Conservation (phyloP, 2,888 invertebrate genomes). For the Rhimphoctona megacephalus region DNA sequence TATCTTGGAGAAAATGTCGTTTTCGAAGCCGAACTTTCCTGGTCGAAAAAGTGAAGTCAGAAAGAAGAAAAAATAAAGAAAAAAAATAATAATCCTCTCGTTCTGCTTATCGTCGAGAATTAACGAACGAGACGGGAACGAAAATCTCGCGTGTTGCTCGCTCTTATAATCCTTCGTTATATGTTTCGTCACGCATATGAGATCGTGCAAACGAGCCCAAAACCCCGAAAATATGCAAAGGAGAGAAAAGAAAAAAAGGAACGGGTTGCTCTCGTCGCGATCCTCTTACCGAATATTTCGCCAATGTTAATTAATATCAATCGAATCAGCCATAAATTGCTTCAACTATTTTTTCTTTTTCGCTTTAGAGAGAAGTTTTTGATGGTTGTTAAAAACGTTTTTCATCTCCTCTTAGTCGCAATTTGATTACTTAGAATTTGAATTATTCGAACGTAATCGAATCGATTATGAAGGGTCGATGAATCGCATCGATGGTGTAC, state of each 20-base stretch:
- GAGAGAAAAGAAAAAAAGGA: constrained; percentile 2
- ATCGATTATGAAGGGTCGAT: background rate
- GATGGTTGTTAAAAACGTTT: constrained; percentile 6
- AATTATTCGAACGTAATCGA: background rate
- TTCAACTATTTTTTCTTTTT: constrained; percentile 28
- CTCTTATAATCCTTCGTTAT: constrained; percentile 63
- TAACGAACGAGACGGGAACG: constrained; percentile 65
- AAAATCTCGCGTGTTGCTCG: constrained; percentile 51
- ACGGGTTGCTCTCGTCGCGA: constrained; percentile 14
- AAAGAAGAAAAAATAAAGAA: constrained; percentile 33
- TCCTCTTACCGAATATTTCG: constrained; percentile 22
- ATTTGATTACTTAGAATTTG: background rate
- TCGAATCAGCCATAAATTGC: constrained; percentile 27
- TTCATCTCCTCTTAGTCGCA: background rate
- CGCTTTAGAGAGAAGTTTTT: constrained; percentile 3
- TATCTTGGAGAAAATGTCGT: background rate
- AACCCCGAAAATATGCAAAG: constrained; percentile 32
- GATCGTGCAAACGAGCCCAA: constrained; percentile 31
- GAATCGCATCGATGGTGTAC: background rate
- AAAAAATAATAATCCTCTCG: constrained; percentile 56
- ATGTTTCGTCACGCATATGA: constrained; percentile 58
- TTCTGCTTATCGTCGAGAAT: constrained; percentile 66
- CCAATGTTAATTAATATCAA: constrained; percentile 30
- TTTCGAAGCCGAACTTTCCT: background rate
- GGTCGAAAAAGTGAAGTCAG: constrained; percentile 48